These are phyloP conservation scores for Echinarachnius parma DNA, from an alignment of 53 echinoderm and acorn worm genomes.

Conservation along the genomic window DNA sequence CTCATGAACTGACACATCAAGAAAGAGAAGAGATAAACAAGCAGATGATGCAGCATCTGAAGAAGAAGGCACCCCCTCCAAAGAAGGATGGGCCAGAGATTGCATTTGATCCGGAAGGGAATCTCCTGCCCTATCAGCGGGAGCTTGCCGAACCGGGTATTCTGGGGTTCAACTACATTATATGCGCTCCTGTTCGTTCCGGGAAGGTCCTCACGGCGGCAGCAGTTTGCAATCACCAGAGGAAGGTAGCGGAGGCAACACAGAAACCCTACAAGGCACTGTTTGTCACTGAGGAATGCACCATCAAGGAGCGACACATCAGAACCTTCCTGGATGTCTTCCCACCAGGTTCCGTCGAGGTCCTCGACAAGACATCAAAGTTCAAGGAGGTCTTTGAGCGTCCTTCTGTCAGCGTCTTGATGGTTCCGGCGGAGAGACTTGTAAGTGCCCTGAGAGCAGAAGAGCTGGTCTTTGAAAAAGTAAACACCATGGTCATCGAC, in stretches of 20 bases:
- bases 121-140: conserved; percentile 15
- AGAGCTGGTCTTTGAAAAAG: background rate
- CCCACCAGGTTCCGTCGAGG: background rate
- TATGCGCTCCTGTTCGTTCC: conserved; percentile 29
- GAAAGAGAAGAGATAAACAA: background rate
- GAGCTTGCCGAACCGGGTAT: conserved; percentile 39
- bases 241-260: background rate
- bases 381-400: conserved; percentile 33
- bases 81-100: conserved; percentile 21
- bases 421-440: conserved; percentile 12
- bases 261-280: conserved; percentile 19
- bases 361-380: conserved; percentile 6
- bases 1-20: background rate
- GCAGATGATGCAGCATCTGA: conserved; percentile 32
- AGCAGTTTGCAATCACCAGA: conserved; percentile 17
- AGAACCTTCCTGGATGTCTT: conserved; percentile 15
- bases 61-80: conserved; percentile 17
- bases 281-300: background rate
- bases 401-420: conserved; percentile 7
- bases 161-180: conserved; percentile 43
- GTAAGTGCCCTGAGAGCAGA: background rate
- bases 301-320: conserved; percentile 16
- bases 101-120: conserved; percentile 10
- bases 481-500: conserved; percentile 10
- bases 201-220: conserved; percentile 31